Evolutionary conservation across 2,797 vertebrate genomes (phyloP), one percentile per base, ranked within the genome.

Genomic region (Bovichtus variegatus): DNA sequence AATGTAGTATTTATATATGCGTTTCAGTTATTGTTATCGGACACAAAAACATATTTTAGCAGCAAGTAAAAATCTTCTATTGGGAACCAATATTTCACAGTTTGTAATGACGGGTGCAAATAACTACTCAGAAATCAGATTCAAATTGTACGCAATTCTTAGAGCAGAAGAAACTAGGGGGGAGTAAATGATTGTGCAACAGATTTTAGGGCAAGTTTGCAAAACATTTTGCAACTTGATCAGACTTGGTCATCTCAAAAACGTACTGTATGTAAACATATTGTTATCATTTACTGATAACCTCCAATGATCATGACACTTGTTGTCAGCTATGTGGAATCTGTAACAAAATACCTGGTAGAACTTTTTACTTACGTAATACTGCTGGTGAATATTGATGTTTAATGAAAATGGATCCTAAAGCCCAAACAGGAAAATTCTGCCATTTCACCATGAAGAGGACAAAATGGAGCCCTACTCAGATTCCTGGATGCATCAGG

Each of bases 21-120:
- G 70, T 81, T 87, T 87, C 31, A 62, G 60, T 85, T 87, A 29
- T 76, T 67, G 71, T 86, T 88, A 84, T 78, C 58, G 53, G 55
- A 88, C 81, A 83, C 78, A 66, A 91, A 89, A 91, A 89, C 73
- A 84, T 71, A 90, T 84, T 85, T 86, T 95, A 95, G 95, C 95
- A 95, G 95, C 94, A 94, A 83, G 86, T 91, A 89, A 92, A 92
- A 91, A 74, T 71, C 43, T 71, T 78, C 61, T 86, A 88, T 51
- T 73, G 67, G 86, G 53, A 92, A 90, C 62, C 92, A 83, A 91
- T 64, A 74, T 84, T 95, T 95, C 95, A 96, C 95, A 95, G 94
- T 95, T 90, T 92, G 87, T 80, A 89, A 89, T 82, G 81, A 90
- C 62, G 67, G 87, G 85, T 92, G 91, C 91, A 93, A 92, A 89